Base-by-base conservation (phyloP, 2,113 vertebrate genomes). In the Rafetus swinhoei region DNA sequence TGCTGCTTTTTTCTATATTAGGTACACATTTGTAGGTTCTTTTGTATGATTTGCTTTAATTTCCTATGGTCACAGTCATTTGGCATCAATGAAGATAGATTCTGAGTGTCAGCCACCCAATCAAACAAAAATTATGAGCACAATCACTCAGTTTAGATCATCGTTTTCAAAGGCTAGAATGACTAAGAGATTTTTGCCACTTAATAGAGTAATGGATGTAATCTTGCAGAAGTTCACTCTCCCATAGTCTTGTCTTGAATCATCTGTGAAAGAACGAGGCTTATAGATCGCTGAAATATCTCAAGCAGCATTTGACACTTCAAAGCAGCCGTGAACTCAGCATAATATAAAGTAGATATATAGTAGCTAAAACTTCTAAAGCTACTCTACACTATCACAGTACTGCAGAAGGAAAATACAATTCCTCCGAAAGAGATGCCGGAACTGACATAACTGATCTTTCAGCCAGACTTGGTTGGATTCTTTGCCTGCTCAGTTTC, bases 211-310 rank as follows among this genome's bases (percentile, higher is more conserved):
- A 94, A 94, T 90, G 86, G 22, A 79, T 95, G 85, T 87, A 96
- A 90, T 94, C 95, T 96, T 96, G 86, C 94, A 96, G 94, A 91
- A 94, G 85, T 74, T 52, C 79, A 82, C 72, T 92, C 62, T 94
- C 85, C 88, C 59, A 45, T 83, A 88, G 84, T 59, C 62, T 87
- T 72, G 29, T 85, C 82, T 91, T 90, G 87, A 96, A 82, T 94
- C 45, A 82, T 35, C 85, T 5, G 9, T 94, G 59, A 85, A 91
- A 89, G 81, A 94, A 94, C 95, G 10, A 55, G 80, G 62, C 55
- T 87, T 83, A 86, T 56, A 57, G 59, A 82, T 87, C 84, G 81
- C 93, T 95, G 87, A 94, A 85, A 90, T 85, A 87, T 94, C 94
- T 91, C 13, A 9, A 88, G 85, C 85, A 90, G 85, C 80, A 90